Evolutionary conservation across 2,113 vertebrate genomes (phyloP), one percentile per base, ranked within the genome.

Genomic region (Festucalex cinctus): DNA sequence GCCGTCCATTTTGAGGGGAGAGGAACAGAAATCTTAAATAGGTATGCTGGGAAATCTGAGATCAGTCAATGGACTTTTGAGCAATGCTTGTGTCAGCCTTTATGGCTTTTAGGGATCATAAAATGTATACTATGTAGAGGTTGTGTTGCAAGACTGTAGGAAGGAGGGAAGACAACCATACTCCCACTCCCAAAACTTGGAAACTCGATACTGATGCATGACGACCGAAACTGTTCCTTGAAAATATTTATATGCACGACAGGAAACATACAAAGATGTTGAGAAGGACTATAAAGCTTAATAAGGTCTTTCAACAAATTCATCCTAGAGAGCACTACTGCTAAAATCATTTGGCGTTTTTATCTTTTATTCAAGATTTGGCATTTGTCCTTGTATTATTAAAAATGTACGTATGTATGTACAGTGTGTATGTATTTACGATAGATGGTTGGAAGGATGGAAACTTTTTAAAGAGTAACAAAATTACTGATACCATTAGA

Each of bases 41-140:
- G 48, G 73, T 60, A 43, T 73, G 75, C 66, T 54, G 44, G 43
- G 80, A 75, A 79, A 85, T 66, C 22, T 63, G 79, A 87, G 83
- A 82, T 46, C 73, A 51, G 68, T 64, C 70, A 17, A 16, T 72
- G 75, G 76, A 73, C 63, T 66, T 83, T 73, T 84, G 77, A 83
- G 79, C 77, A 77, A 84, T 79, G 75, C 73, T 69, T 69, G 75
- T 71, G 73, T 83, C 83, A 73, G 54, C 56, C 12, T 79, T 84
- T 77, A 83, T 69, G 63, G 74, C 54, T 35, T 57, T 39, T 28
- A 51, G 51, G 63, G 22, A 73, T 65, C 75, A 65, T 79, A 73
- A 79, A 84, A 22, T 32, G 56, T 35, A 22, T 14, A 56, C 63
- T 59, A 68, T 54, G 57, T 28, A 39, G 58, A 68, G 73, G 35